A percentile compares a stretch with the other conserved stretches of the same genome.
These are phyloP conservation scores for Bombus soroeensis DNA, from an alignment of 1,140 invertebrate genomes.

Conservation along the genomic window DNA sequence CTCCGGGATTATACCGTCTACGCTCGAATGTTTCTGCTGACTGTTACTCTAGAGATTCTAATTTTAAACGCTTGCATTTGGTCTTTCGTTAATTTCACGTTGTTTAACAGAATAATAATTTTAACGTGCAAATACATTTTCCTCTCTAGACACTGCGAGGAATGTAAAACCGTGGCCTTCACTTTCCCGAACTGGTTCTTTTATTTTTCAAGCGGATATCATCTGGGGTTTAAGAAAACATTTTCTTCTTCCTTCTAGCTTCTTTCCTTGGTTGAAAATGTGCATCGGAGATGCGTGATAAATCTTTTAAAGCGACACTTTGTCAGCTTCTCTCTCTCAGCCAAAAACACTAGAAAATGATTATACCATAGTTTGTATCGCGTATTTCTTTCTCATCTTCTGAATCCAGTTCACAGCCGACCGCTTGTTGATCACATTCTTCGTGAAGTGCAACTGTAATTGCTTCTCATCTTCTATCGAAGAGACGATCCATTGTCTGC, in stretches of 20 bases:
- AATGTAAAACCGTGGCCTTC: neutral
- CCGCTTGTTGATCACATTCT: neutral
- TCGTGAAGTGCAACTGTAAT: neutral
- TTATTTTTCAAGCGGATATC: neutral
- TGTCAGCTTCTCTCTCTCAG: neutral
- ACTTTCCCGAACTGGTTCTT: neutral
- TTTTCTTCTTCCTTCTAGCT: neutral
- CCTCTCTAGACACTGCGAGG: neutral
- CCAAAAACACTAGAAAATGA: neutral
- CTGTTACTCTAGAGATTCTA: neutral
- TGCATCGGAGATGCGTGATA: neutral
- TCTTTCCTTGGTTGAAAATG: neutral
- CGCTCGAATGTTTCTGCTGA: neutral
- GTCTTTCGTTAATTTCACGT: neutral
- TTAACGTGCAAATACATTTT: neutral
- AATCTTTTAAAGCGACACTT: neutral
- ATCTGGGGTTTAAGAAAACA: neutral
- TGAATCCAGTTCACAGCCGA: neutral
- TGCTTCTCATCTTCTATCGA: neutral
- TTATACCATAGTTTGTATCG: neutral
- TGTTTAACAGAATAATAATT: neutral
- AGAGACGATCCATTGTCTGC: neutral
- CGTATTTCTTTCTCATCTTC: neutral
- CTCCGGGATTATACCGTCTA: too few relatives aligned
- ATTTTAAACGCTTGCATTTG: neutral